A percentile compares a stretch with the other conserved stretches of the same genome.
phyloP scores from a whole-genome alignment of 2,797 vertebrate species.

The Pipistrellus pipistrellus region DNA sequence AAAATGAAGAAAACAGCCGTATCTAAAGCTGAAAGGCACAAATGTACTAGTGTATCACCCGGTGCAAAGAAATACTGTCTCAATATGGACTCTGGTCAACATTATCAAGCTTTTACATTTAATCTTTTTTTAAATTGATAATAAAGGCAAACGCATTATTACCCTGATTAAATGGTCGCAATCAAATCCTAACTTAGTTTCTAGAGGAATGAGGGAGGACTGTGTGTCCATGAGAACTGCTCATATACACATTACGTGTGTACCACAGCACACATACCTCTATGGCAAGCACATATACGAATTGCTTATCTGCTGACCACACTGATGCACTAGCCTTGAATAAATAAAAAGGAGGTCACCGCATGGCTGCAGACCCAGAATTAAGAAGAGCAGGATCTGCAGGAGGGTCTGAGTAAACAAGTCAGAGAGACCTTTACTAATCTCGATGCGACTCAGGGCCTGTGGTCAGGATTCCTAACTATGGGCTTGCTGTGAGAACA shows the following conservation, averaged over 20 bases:
- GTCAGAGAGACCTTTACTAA: neutral
- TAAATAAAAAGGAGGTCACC: neutral
- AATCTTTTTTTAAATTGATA: neutral
- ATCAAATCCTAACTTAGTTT: neutral
- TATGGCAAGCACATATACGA: accelerated
- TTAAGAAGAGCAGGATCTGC: neutral
- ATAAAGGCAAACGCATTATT: constrained; percentile 11
- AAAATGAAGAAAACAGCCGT: neutral
- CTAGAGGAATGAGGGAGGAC: neutral
- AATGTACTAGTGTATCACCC: no score
- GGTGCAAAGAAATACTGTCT: neutral
- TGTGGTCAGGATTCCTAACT: neutral
- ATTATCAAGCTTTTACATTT: neutral
- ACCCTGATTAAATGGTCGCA: neutral
- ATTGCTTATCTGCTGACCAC: neutral
- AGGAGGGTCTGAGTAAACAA: neutral
- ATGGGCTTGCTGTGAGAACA: neutral
- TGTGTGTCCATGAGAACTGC: neutral
- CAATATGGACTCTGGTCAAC: neutral
- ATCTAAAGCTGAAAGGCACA: neutral
- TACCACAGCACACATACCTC: accelerated
- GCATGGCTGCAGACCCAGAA: neutral
- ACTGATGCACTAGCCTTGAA: neutral
- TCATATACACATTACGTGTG: neutral
- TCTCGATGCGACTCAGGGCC: accelerated